Percentiles rank a stretch among this genome's conserved stretches.
phyloP scores from a whole-genome alignment of 2,113 vertebrate species.

The Calyptommatus sinebrachiatus region DNA sequence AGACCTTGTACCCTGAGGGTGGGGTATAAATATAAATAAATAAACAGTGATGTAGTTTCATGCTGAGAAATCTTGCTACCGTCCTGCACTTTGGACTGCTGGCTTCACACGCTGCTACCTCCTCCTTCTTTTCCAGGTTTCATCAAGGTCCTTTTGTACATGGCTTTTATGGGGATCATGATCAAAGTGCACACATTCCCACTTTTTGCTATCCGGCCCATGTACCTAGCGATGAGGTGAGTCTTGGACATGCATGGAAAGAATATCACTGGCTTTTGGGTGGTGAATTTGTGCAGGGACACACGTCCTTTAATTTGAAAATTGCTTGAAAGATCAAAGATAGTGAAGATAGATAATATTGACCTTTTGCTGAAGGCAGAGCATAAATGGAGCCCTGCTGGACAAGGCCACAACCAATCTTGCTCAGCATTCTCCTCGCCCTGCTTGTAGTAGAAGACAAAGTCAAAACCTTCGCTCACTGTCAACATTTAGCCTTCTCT shows the following conservation, averaged over 20 bases:
- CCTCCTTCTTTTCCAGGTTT: constrained; percentile 77
- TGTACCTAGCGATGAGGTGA: constrained; percentile 99
- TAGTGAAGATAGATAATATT: background rate
- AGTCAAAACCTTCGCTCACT: too few relatives aligned
- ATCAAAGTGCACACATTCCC: constrained; percentile 98
- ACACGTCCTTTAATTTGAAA: background rate
- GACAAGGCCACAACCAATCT: too few relatives aligned
- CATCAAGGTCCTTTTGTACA: constrained; percentile 94
- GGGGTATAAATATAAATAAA: too few relatives aligned
- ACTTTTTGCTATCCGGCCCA: constrained; percentile 95
- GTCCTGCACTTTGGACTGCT: background rate
- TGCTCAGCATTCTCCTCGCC: too few relatives aligned
- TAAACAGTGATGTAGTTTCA: too few relatives aligned
- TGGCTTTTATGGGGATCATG: constrained; percentile 99
- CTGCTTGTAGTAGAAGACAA: too few relatives aligned
- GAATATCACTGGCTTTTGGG: too few relatives aligned
- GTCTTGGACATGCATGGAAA: background rate
- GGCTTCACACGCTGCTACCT: background rate
- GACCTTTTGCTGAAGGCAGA: background rate
- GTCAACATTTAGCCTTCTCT: too few relatives aligned
- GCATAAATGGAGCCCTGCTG: too few relatives aligned
- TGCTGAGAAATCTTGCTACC: too few relatives aligned
- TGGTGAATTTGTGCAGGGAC: background rate
- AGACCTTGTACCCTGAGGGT: too few relatives aligned
- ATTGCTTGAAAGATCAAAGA: too few relatives aligned